Evolutionary conservation across 2,888 invertebrate species (phyloP).

Genomic region (Sesamia inferens): DNA sequence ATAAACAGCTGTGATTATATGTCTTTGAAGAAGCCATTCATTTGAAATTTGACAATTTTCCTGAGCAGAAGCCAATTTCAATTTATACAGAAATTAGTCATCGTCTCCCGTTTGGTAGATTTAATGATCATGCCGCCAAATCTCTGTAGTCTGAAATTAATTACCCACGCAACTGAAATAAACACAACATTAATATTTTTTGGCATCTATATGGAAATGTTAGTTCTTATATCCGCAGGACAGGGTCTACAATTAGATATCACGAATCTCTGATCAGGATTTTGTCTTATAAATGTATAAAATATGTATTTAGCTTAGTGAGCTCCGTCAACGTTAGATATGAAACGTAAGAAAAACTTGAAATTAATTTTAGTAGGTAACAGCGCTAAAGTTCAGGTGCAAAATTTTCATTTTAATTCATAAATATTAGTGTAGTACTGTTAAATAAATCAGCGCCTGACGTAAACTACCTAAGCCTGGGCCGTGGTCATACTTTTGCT

Average conservation of each 20-base stretch:
- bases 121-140: conserved; percentile 48
- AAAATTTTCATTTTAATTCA: no score
- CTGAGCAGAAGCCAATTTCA: conserved; percentile 50
- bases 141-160: conserved; percentile 15
- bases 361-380: neutral
- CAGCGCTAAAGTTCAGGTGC: no score
- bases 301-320: conserved; percentile 25
- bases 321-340: conserved; percentile 1
- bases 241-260: neutral
- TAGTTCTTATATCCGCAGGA: neutral
- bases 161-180: neutral
- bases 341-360: conserved; percentile 7
- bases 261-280: conserved; percentile 23
- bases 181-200: conserved; percentile 5
- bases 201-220: conserved; percentile 1
- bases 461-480: no score
- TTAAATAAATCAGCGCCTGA: no score
- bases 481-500: neutral
- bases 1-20: conserved; percentile 62
- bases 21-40: conserved; percentile 47
- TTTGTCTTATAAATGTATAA: neutral
- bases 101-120: conserved; percentile 34
- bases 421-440: no score
- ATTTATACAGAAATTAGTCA: conserved; percentile 54
- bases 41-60: conserved; percentile 42